phyloP scores from a whole-genome alignment of 2,797 vertebrate genomes.

The Helarctos malayanus region DNA sequence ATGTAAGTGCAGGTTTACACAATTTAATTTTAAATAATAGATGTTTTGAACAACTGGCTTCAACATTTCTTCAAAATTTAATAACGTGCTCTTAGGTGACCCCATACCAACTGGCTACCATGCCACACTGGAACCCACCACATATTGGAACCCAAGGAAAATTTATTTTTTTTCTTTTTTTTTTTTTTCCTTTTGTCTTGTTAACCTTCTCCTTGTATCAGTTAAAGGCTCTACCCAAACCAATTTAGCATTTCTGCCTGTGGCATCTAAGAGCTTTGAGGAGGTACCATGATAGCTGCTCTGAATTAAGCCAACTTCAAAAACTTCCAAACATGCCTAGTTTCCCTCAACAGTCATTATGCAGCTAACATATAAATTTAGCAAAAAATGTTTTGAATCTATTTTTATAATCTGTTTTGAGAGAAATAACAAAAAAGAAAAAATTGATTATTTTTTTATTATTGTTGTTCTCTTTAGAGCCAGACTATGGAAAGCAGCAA shows the following conservation, averaged over 20 bases:
- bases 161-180: background rate
- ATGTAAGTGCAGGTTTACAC: background rate
- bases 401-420: background rate
- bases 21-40: background rate
- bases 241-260: background rate
- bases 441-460: background rate
- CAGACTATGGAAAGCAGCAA: background rate
- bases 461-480: background rate
- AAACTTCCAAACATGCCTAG: background rate
- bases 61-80: conserved; percentile 20
- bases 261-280: background rate
- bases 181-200: background rate
- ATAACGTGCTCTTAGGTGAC: background rate
- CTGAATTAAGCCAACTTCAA: background rate
- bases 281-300: background rate
- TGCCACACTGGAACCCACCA: background rate
- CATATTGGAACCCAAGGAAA: background rate
- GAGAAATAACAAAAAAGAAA: background rate
- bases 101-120: background rate
- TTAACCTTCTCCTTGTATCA: background rate
- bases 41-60: background rate
- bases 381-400: background rate
- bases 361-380: background rate
- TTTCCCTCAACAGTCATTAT: background rate
- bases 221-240: background rate